Base-by-base conservation (phyloP, 2,113 vertebrate genomes). In the Coturnix japonica region DNA sequence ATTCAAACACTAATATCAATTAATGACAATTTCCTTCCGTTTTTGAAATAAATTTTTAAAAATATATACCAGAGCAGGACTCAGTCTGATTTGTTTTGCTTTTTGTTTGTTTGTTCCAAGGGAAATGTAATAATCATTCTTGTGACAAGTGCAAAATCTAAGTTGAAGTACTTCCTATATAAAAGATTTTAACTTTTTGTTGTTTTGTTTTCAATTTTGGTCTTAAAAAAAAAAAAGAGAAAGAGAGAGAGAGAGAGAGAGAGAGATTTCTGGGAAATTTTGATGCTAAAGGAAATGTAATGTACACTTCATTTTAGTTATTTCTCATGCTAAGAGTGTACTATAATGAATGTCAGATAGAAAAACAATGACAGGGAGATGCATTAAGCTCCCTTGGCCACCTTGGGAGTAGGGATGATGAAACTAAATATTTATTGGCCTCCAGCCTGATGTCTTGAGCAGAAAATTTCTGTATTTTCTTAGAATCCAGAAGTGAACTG, bases 361-460 rank as follows among this genome's bases (percentile, higher is more conserved):
- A 69, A 7, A 81, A 80, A 57, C 15, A 65, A 77, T 85, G 81
- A 70, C 33, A 76, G 37, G 60, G 37, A 77, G 54, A 82, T 74
- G 12, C 56, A 39, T 89, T 91, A 64, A 85, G 51, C 13, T 92
- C 16, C 22, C 73, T 25, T 64, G 20, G 43, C n/a, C 56, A 92
- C 60, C 56, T 22, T 92, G 91, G 65, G 89, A 93, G 64, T 39
- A 87, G 67, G 85, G 66, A 39, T 63, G 74, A 76, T 74, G 80
- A 94, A 95, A 64, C 13, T 51, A 26, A 91, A 85, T 33, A 70
- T 79, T 93, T 92, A 46, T 92, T 93, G 37, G 43, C 47, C 82
- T 94, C 31, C 54, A 64, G 49, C 4, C 0, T 5, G 53, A 20
- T 4, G 7, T 31, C 93, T 82, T 83, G 35, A 87, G 35, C 16